Evolutionary conservation across 2,888 invertebrate species (phyloP), one percentile per base, ranked within the genome.

Genomic region (Latrodectus hesperus): DNA sequence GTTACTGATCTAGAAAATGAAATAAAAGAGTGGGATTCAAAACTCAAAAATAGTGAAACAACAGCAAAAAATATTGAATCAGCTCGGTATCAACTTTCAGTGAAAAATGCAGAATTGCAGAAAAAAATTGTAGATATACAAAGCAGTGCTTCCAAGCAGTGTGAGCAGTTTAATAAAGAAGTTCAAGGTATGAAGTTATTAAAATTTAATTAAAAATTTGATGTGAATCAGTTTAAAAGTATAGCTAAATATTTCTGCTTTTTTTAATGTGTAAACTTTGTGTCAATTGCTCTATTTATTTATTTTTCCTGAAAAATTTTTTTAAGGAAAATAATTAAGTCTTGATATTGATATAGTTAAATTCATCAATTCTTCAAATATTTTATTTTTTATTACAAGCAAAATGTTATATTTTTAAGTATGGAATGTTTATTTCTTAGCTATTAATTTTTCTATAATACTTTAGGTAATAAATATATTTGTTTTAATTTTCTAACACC

Each of bases 131-230:
- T 94, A 90, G 91, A 93, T 82, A 92, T 94, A 0, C 90, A 91
- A 55, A 90, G 90, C 77, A 89, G 70, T 82, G 79, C 82, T 12
- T 78, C 76, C 70, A 84, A 88, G 16, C 72, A 84, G 60, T 83
- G 82, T 71, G 88, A 88, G 78, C 17, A 71, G n/a, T 82, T 83
- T 52, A 77, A 89, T 70, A 86, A 86, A 74, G 84, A 88, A 70
- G 68, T 90, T 38, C 93, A 93, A 88, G 96, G 96, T 92, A 93
- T 95, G 65, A 93, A 95, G 90, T 95, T 95, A 11, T 17, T 65
- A 16, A 9, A 14, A 22, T 17, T 68, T 68, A 38, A 38, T 5
- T 38, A 38, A 38, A 38, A 3, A 38, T 38, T 3, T 5, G 3
- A 38, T 38, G 38, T 38, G 38, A 38, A 38, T 5, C 38, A 38